Conservation (phyloP, 2,797 vertebrate species). For the Cyprinella venusta region DNA sequence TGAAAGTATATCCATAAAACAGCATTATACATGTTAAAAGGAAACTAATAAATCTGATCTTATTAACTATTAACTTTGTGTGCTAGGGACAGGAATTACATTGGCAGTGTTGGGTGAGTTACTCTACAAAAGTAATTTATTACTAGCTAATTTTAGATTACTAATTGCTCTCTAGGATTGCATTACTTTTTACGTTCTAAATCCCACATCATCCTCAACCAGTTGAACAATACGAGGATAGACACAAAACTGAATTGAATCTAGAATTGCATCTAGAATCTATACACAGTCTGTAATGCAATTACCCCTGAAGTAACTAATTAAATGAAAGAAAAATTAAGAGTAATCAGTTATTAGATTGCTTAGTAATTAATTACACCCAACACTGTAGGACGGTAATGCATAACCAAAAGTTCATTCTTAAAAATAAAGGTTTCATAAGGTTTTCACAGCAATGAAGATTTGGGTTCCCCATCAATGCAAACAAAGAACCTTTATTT, state of each 20-base stretch:
- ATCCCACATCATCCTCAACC: neutral
- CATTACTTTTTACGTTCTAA: neutral
- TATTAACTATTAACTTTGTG: neutral
- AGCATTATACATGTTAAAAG: neutral
- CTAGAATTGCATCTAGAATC: neutral
- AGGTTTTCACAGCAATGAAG: neutral
- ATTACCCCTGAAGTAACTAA: too few species aligned
- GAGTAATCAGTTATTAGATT: neutral
- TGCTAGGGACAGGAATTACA: neutral
- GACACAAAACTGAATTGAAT: neutral
- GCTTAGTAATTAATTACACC: neutral
- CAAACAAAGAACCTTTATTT: too few species aligned
- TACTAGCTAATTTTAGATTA: neutral
- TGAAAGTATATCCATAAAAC: neutral
- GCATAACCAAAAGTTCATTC: neutral
- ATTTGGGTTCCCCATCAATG: too few species aligned
- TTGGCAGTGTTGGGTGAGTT: too few species aligned
- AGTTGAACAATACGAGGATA: neutral
- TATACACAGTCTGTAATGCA: neutral
- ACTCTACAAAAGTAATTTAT: too few species aligned
- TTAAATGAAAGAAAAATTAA: too few species aligned
- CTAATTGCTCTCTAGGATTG: neutral
- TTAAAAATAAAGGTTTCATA: neutral
- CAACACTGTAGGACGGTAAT: neutral
- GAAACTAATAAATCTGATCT: neutral